These are phyloP conservation scores for Mionectes olivaceus DNA, from an alignment of 2,797 vertebrate genomes.

Conservation along the genomic window DNA sequence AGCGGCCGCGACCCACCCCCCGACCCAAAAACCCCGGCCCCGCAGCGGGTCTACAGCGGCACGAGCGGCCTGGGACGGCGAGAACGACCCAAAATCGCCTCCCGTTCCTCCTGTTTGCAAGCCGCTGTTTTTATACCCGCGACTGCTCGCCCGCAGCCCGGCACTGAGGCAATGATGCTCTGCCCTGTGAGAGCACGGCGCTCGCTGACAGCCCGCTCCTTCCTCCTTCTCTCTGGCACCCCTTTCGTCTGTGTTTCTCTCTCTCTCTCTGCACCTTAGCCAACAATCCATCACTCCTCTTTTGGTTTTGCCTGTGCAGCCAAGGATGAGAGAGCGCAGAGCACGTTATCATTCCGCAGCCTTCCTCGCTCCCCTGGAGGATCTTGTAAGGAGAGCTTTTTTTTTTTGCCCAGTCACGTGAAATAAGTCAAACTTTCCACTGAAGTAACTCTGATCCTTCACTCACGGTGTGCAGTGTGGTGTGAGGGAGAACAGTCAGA, in stretches of 20 bases:
- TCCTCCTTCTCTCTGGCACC: not conserved
- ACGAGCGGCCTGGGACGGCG: not conserved
- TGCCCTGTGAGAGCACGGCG: not conserved
- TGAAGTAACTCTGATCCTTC: not conserved
- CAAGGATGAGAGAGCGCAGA: not conserved
- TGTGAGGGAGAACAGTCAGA: not conserved
- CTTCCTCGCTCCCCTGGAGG: not conserved
- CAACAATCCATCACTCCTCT: not conserved
- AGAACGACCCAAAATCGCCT: accelerated
- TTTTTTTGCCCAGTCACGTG: not conserved
- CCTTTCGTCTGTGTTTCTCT: not conserved
- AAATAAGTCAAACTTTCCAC: not conserved
- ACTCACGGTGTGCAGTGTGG: not conserved
- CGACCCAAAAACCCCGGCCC: accelerated
- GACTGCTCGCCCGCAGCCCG: accelerated
- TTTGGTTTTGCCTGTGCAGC: not conserved
- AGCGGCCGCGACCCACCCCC: accelerated
- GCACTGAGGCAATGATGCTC: not conserved
- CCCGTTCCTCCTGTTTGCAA: not conserved
- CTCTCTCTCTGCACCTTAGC: not conserved
- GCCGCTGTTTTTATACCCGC: accelerated
- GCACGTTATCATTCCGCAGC: not conserved
- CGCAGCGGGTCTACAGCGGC: not conserved
- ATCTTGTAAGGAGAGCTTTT: not conserved
- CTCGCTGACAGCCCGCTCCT: not conserved